phyloP scores from a whole-genome alignment of 1,140 invertebrate species.

The Gonioctena quinquepunctata region DNA sequence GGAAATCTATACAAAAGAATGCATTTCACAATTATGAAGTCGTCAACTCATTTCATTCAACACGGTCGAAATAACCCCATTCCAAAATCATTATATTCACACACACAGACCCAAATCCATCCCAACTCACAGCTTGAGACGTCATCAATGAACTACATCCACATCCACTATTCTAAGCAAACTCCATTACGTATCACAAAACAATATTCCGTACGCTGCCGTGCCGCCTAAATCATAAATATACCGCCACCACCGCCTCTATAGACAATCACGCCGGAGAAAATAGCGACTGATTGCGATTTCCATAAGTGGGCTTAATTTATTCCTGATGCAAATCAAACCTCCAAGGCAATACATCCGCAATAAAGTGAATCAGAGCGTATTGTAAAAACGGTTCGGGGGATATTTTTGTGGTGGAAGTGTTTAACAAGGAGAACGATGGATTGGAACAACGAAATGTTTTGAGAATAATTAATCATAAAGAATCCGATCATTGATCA shows the following conservation, averaged over 20 bases:
- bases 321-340: conserved; percentile 29
- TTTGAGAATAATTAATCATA: not conserved
- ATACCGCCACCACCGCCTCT: not conserved
- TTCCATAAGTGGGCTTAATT: conserved; percentile 39
- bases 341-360: conserved; percentile 8
- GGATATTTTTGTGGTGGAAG: not conserved
- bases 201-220: not conserved
- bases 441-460: too few relatives aligned
- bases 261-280: conserved; percentile 10
- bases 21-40: too few relatives aligned
- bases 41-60: too few relatives aligned
- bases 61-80: too few relatives aligned
- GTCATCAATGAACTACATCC: not conserved
- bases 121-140: not conserved
- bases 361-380: conserved; percentile 8
- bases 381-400: conserved; percentile 5
- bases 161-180: too few relatives aligned
- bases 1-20: too few relatives aligned
- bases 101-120: too few relatives aligned
- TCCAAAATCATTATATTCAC: not conserved
- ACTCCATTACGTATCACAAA: not conserved
- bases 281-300: conserved; percentile 39
- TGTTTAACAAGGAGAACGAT: too few relatives aligned
- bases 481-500: not conserved
- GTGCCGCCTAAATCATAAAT: not conserved